A percentile compares a stretch with the other conserved stretches of the same genome.
These are phyloP conservation scores for Zelleria hepariella DNA, from an alignment of 2,888 invertebrate species.

Conservation along the genomic window DNA sequence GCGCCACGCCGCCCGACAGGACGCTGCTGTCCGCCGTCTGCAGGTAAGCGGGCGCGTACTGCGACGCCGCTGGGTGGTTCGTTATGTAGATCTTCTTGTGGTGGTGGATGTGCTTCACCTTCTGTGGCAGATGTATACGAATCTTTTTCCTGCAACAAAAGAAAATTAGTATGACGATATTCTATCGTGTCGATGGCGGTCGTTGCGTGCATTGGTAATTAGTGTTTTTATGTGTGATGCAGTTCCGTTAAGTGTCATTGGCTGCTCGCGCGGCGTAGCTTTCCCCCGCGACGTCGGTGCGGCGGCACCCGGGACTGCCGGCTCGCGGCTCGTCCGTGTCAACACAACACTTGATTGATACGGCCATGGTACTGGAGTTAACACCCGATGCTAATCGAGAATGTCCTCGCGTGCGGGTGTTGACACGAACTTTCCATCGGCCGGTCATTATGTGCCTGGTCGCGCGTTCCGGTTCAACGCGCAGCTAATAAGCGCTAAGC, in stretches of 20 bases:
- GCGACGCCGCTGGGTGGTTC: slow-evolving; percentile 58
- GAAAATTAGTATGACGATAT: slow-evolving; percentile 28
- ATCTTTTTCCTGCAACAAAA: slow-evolving; percentile 70
- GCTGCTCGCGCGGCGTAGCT: slow-evolving; percentile 52
- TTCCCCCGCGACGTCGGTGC: slow-evolving; percentile 42
- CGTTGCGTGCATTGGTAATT: slow-evolving; percentile 37
- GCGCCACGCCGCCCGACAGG: slow-evolving; percentile 42
- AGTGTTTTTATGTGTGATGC: slow-evolving; percentile 10
- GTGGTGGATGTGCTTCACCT: slow-evolving; percentile 69
- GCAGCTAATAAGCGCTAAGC: slow-evolving; percentile 39
- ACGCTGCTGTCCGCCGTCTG: slow-evolving; percentile 56
- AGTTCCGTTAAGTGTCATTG: slow-evolving; percentile 60
- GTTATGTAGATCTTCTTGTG: slow-evolving; percentile 69
- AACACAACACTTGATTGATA: slow-evolving; percentile 11
- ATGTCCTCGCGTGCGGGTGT: slow-evolving; percentile 19
- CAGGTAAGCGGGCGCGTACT: slow-evolving; percentile 61
- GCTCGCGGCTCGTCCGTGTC: slow-evolving; percentile 33
- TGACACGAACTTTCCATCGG: slow-evolving; percentile 44
- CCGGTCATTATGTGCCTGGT: slow-evolving; percentile 29
- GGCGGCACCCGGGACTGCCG: slow-evolving; percentile 18
- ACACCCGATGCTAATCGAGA: slow-evolving; percentile 3
- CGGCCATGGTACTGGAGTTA: not conserved
- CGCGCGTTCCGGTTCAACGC: slow-evolving; percentile 22
- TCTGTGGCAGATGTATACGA: slow-evolving; percentile 70
- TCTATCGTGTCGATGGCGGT: slow-evolving; percentile 2